These are phyloP conservation scores for Danio tinwini DNA, from an alignment of 2,797 vertebrate genomes.

Conservation along the genomic window DNA sequence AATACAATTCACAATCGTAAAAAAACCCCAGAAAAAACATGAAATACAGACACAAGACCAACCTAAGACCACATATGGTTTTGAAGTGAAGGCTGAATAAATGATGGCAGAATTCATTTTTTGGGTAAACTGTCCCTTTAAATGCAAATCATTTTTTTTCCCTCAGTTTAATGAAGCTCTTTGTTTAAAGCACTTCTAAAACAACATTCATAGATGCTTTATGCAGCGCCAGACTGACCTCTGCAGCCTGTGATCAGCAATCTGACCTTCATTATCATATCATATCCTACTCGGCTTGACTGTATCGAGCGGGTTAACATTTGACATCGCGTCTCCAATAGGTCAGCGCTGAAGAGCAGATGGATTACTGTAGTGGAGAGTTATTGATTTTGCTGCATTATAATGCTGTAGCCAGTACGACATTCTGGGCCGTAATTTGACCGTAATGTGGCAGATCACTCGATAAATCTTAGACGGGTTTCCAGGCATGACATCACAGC, in stretches of 20 bases:
- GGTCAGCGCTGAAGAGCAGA: slow-evolving; percentile 71
- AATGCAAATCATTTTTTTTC: no score
- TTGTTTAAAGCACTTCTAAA: background rate
- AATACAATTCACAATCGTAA: no score
- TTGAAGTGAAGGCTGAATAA: no score
- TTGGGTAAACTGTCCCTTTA: background rate
- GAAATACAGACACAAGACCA: no score
- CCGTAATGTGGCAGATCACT: slow-evolving; percentile 15
- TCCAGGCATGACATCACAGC: slow-evolving; percentile 3
- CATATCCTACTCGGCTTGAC: slow-evolving; percentile 37
- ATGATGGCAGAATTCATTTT: background rate
- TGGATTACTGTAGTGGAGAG: slow-evolving; percentile 62
- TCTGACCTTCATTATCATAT: slow-evolving; percentile 68
- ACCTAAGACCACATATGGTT: no score
- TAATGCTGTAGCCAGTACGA: slow-evolving; percentile 52
- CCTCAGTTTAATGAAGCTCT: no score
- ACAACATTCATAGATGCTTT: background rate
- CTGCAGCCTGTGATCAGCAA: slow-evolving; percentile 31
- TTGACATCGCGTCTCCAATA: slow-evolving; percentile 72
- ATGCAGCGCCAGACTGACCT: slow-evolving; percentile 1
- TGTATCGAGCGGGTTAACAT: slow-evolving; percentile 72
- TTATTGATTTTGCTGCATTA: slow-evolving; percentile 71
- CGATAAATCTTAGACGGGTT: slow-evolving; percentile 1
- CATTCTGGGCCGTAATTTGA: slow-evolving; percentile 39
- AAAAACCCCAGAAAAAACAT: no score